These are phyloP conservation scores for Drosophila serrata DNA, from an alignment of 1,140 invertebrate species.

Conservation along the genomic window DNA sequence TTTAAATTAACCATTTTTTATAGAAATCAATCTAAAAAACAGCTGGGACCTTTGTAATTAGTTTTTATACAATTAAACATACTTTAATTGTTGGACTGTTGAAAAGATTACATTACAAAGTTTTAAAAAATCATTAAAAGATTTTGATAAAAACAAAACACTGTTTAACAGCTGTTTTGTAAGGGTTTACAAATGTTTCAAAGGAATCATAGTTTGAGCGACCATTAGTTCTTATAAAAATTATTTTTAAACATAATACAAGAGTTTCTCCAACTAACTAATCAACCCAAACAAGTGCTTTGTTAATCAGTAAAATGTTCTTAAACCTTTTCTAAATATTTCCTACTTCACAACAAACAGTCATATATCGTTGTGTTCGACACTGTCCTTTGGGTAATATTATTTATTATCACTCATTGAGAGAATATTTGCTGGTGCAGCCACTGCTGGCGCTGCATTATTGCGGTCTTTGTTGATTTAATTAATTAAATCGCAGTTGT, in stretches of 20 bases:
- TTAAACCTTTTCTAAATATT: neutral
- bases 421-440: constrained; percentile 35
- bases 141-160: neutral
- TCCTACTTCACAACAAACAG: neutral
- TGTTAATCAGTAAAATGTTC: neutral
- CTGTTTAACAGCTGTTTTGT: neutral
- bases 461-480: constrained; percentile 82
- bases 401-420: constrained; percentile 65
- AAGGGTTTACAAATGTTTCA: neutral
- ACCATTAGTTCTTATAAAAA: neutral
- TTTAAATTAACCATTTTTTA: neutral
- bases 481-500: constrained; percentile 85
- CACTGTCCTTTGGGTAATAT: constrained; percentile 39
- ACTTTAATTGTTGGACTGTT: neutral
- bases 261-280: too few relatives aligned
- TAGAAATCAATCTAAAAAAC: neutral
- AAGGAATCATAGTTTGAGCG: neutral
- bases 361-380: constrained; percentile 25
- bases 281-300: neutral
- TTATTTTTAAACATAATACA: neutral
- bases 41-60: neutral
- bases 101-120: neutral
- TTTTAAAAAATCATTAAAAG: neutral
- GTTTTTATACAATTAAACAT: neutral
- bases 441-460: constrained; percentile 71